Base-by-base conservation (phyloP, 2,888 invertebrate species). In the Drosophila prolongata region DNA sequence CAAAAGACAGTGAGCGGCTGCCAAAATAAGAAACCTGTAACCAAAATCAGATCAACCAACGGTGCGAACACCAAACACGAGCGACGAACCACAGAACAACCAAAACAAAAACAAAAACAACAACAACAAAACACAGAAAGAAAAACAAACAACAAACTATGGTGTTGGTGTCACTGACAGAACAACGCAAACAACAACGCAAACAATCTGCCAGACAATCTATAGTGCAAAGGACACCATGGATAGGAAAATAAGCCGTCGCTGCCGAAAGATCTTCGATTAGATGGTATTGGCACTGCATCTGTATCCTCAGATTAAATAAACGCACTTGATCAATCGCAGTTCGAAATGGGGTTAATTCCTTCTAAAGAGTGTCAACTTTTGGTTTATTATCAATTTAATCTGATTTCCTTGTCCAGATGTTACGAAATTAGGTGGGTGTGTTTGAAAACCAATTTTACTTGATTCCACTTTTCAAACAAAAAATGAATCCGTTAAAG, bases 21-120 rank as follows among this genome's bases (percentile, higher is more conserved):
- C 61, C 69, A 75, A 73, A 65, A 66, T 61, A 53, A 44, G 70
- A 56, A 73, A 70, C 73, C 75, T 74, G 73, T 74, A 75, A 75
- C 75, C n/a, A 57, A 75, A 76, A 76, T 75, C 65, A 77, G 82
- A 80, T 78, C 70, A 69, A 80, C 61, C 78, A 75, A 76, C 67
- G 67, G 60, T 67, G 75, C 77, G 64, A 61, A 73, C 70, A 71
- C 46, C 64, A 73, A 70, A 72, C 70, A 70, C 70, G 73, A 71
- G 70, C 70, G 70, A 55, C 64, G 34, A 70, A 62, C 73, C 52
- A 61, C 43, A 67, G 30, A 56, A 62, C 56, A 58, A 49, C 54
- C 52, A 55, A 46, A 55, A 53, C 13, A 24, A 64, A 38, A 38
- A 34, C 8, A 43, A 16, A 38, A 19, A n/a, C n/a, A n/a, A n/a